Base-by-base conservation (phyloP, 2,797 vertebrate genomes). In the Oophaga sylvatica region DNA sequence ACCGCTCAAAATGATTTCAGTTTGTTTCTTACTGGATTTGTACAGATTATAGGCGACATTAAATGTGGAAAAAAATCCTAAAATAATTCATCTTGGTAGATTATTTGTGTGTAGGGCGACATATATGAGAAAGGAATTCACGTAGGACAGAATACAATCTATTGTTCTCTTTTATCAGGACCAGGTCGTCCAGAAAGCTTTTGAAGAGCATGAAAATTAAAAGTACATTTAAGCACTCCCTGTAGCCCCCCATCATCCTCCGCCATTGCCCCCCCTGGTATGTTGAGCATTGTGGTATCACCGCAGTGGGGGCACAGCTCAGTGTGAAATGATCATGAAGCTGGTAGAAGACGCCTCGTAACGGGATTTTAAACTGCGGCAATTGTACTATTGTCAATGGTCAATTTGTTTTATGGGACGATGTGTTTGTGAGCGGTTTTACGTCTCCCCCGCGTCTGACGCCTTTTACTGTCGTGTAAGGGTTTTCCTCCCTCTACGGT, bases 341-440 rank as follows among this genome's bases (percentile, higher is more conserved):
- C 48, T 68, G 48, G 15, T 67, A 85, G 35, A 29, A 83, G 68
- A 31, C 45, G 68, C 26, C 45, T 22, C 5, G 29, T 41, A 60
- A 31, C 56, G 20, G 60, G 80, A 88, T 88, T 63, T 65, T 31
- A 45, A 22, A 29, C 80, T 78, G 80, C 84, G 60, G 63, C 80
- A 53, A 70, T 86, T 86, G 68, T 71, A 63, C n/a, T 76, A 45
- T 53, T 89, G 41, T 86, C 41, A 89, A 89, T 83, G 88, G 88
- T 86, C 88, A 80, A 89, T 89, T 89, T 89, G 81, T 86, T 89
- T 89, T 82, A 89, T 80, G 20, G 73, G 31, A 16, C 73, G 19
- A 59, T 26, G 88, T 79, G 88, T 79, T 70, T 82, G 53, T 41
- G 68, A 17, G 79, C 84, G 16, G 80, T 82, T 60, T 79, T 70